These are phyloP conservation scores for Microcebus jonahi DNA, from an alignment of 2,113 vertebrate genomes.

Conservation along the genomic window DNA sequence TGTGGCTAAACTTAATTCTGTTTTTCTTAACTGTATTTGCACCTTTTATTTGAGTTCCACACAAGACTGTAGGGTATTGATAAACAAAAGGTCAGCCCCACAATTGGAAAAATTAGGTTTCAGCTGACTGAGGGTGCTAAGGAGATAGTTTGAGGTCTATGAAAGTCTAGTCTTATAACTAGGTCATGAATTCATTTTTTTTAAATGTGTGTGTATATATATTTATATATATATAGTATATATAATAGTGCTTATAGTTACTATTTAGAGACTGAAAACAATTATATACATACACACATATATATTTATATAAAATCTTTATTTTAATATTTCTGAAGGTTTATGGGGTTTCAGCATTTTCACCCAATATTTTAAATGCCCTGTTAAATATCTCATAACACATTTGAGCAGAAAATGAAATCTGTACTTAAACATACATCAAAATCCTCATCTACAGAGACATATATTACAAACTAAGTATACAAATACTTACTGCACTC, in stretches of 20 bases:
- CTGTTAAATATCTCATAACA: background rate
- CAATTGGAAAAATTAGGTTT: background rate
- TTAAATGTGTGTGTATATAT: background rate
- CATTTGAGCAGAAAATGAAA: background rate
- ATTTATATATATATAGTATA: background rate
- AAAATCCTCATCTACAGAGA: background rate
- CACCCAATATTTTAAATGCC: background rate
- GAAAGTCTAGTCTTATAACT: background rate
- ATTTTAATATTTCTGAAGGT: background rate
- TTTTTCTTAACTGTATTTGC: background rate
- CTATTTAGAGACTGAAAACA: background rate
- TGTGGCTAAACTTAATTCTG: rapidly evolving
- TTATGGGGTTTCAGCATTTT: background rate
- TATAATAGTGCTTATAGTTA: background rate
- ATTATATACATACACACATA: background rate
- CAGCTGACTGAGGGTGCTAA: background rate
- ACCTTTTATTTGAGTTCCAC: background rate
- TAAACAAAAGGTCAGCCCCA: too few species aligned
- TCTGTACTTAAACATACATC: background rate
- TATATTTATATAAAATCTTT: background rate
- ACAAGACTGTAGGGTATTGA: too few species aligned
- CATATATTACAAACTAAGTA: background rate
- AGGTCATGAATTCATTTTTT: background rate
- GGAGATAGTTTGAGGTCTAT: background rate
- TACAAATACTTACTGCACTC: background rate